A percentile compares a stretch with the other conserved stretches of the same genome.
Conservation (phyloP, 2,888 invertebrate genomes). For the Aleiodes alternator region DNA sequence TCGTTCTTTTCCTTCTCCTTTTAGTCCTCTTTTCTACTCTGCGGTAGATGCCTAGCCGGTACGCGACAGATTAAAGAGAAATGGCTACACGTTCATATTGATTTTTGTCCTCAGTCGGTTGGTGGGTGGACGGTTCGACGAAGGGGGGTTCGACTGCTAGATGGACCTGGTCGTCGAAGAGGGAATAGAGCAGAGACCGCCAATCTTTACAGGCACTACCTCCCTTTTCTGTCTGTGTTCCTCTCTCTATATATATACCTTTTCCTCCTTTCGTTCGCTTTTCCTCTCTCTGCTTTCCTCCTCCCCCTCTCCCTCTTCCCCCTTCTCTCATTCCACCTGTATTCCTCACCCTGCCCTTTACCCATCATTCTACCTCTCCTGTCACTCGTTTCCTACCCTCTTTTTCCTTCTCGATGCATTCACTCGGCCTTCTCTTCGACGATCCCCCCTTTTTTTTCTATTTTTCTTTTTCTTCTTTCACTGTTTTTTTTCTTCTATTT, state of each 20-base stretch:
- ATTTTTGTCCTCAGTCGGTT: conserved; percentile 75
- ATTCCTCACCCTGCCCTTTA: conserved; percentile 45
- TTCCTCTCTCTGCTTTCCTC: conserved; percentile 57
- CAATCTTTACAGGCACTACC: conserved; percentile 66
- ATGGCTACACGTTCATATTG: conserved; percentile 76
- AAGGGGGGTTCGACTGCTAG: conserved; percentile 57
- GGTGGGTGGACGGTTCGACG: conserved; percentile 65
- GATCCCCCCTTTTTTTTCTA: conserved; percentile 51
- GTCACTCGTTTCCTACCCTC: conserved; percentile 53
- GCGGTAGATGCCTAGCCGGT: conserved; percentile 32
- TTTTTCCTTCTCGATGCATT: conserved; percentile 64
- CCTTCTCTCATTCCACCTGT: conserved; percentile 38
- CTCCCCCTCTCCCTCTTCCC: conserved; percentile 39
- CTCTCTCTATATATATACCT: conserved; percentile 35
- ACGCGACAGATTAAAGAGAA: conserved; percentile 74
- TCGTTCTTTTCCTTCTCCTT: no score
- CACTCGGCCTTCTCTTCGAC: conserved; percentile 61
- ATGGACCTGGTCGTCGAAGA: conserved; percentile 63
- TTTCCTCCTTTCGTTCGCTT: conserved; percentile 73
- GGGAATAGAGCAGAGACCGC: conserved; percentile 61
- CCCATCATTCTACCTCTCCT: conserved; percentile 46
- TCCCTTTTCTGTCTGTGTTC: conserved; percentile 55
- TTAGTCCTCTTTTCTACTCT: not conserved
- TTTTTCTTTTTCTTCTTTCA: conserved; percentile 50
- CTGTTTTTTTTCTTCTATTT: conserved; percentile 42